Base-by-base conservation (phyloP, 2,888 invertebrate genomes). In the Hololepta plana region DNA sequence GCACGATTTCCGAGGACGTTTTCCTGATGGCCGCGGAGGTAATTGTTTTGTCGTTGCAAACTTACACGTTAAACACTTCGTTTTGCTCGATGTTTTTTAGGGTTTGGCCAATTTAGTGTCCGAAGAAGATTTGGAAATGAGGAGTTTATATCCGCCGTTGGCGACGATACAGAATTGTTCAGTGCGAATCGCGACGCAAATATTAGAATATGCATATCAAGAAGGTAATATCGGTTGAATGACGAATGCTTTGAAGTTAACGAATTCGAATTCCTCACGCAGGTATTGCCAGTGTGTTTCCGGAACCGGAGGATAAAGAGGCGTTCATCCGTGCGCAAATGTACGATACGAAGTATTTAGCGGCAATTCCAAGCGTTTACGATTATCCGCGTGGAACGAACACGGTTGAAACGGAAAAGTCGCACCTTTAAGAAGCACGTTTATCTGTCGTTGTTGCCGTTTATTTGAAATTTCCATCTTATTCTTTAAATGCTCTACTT, bases 111-210 rank as follows among this genome's bases (percentile, higher is more conserved):
- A 72, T 3, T 60, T 85, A 25, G 93, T 93, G 4, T 67, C 74
- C 0, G 69, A 84, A 24, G 65, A 67, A 2, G 80, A 93, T 55
- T 58, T 96, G 42, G 68, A 66, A 2, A 67, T 64, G 28, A 95
- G 95, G 31, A 73, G 88, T 36, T 62, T 98, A 27, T 98, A 95
- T 56, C 96, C 96, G 11, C 88, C 91, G 0, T 63, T 96, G 8
- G 59, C 65, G 20, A 62, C 68, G 33, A 90, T 96, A 38, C 71
- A 80, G 40, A 64, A 77, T 33, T 84, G 88, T 46, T 95, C 95
- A 1, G 57, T 88, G 27, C 68, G 71, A 47, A 91, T 98, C 42
- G 95, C 91, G 12, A 64, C 67, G 19, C 67, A 67, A 45, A 56
- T 93, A 29, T 73, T 82, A 25, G 72, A 85, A 28, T 77, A 79